Evolutionary conservation across 2,888 invertebrate species (phyloP), one percentile per base, ranked within the genome.

Genomic region (Cryptus armator): DNA sequence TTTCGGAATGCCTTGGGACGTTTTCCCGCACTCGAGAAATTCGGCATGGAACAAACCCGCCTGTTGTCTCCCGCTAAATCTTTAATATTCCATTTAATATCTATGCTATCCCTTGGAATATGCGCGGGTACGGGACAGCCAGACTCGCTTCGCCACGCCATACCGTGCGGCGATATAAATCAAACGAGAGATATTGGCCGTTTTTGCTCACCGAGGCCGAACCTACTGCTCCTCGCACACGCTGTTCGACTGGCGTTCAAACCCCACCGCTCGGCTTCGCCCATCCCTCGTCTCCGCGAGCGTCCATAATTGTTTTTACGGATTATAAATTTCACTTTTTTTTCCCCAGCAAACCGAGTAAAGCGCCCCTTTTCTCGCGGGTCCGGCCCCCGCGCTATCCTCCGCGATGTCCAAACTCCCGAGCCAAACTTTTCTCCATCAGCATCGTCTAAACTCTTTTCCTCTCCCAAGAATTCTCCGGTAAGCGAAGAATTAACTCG

Each of bases 51-150:
- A 77, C 84, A 84, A 77, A 86, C 78, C 82, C 81, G 83, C 82
- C 86, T 89, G 91, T 91, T 91, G 90, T 90, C 89, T 64, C 88
- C 85, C 81, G 89, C 88, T 87, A 90, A 91, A 91, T 92, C 91
- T 92, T 92, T 91, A 91, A 92, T 92, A 92, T 92, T 92, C 92
- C 91, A 92, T 92, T 92, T 92, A 92, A 92, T 91, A 92, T 91
- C 89, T 88, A 85, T 16, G 75, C 67, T 59, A 68, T 75, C 70
- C 70, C 78, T 67, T 66, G 64, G 48, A 16, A 67, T 81, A 85
- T 81, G 71, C 75, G 74, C 86, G 78, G 86, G 87, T 81, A 82
- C 66, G 85, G 78, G 83, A 79, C 72, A 64, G 86, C 74, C 86
- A 86, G 89, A 87, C 87, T 87, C 88, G 79, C 83, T 86, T 74